Conservation (phyloP, 2,113 vertebrate species). For the Lampris megalopsis region DNA sequence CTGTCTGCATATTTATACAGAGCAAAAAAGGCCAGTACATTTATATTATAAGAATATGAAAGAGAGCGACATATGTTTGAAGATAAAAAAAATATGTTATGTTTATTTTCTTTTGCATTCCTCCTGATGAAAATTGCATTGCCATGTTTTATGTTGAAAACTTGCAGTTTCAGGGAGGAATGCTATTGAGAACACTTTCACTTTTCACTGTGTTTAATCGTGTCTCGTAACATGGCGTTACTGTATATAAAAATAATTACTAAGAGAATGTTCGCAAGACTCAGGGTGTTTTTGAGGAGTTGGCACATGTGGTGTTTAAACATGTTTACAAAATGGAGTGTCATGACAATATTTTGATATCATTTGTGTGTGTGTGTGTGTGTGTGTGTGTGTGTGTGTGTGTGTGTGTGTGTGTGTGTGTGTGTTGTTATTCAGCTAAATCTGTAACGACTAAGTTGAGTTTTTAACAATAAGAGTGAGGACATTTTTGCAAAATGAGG, state of each 20-base stretch:
- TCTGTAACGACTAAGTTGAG: no score
- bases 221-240: slow-evolving; percentile 38
- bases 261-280: no score
- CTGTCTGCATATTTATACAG: not conserved
- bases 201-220: slow-evolving; percentile 8
- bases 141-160: slow-evolving; percentile 10
- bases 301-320: no score
- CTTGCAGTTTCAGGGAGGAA: not conserved
- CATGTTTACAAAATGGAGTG: no score
- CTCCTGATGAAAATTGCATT: not conserved
- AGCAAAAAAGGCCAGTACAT: not conserved
- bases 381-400: not conserved
- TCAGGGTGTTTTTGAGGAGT: no score
- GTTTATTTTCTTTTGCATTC: not conserved
- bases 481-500: no score
- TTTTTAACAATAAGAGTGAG: no score
- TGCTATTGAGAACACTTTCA: not conserved
- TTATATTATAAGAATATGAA: not conserved
- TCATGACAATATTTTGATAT: no score
- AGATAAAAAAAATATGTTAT: no score
- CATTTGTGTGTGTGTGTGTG: no score
- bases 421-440: not conserved
- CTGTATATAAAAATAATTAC: no score
- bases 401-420: not conserved
- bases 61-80: not conserved